Conservation (phyloP, 2,797 vertebrate genomes). For the Tiaroga cobitis region DNA sequence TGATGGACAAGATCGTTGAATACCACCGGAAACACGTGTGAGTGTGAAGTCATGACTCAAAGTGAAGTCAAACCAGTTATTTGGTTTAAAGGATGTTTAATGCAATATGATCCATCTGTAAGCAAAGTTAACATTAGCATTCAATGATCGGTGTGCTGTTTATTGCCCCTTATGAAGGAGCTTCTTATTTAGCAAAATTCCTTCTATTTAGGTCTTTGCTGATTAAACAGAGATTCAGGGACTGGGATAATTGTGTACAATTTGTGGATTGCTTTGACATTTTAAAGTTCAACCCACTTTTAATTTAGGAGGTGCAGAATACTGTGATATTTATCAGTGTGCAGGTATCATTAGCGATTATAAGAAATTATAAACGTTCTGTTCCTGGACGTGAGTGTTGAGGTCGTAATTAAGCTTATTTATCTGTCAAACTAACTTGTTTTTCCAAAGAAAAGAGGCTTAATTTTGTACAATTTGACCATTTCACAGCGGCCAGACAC, state of each 20-base stretch:
- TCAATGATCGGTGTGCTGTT: not conserved
- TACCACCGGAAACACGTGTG: conserved; percentile 94
- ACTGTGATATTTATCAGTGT: conserved; percentile 1
- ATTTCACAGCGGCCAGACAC: conserved; percentile 88
- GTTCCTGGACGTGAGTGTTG: not conserved
- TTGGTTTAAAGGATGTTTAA: not conserved
- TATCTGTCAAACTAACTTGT: not conserved
- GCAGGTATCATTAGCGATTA: not conserved
- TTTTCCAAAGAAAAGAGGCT: not conserved
- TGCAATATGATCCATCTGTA: not conserved
- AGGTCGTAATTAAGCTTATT: not conserved
- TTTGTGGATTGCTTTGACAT: conserved; percentile 17
- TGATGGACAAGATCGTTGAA: conserved; percentile 96
- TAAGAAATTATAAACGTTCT: not conserved
- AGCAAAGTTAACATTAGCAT: not conserved
- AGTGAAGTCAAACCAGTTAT: not conserved
- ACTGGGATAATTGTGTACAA: not conserved
- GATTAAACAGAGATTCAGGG: not conserved
- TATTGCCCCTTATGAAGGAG: not conserved
- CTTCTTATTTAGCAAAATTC: not conserved
- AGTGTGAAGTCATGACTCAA: conserved; percentile 62
- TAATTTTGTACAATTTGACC: conserved; percentile 8
- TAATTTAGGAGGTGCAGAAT: not conserved
- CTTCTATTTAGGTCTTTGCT: not conserved
- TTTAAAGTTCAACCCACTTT: conserved; percentile 11